A percentile compares a stretch with the other conserved stretches of the same genome.
phyloP scores from a whole-genome alignment of 1,140 invertebrate genomes.

The Meloidogyne chitwoodi region DNA sequence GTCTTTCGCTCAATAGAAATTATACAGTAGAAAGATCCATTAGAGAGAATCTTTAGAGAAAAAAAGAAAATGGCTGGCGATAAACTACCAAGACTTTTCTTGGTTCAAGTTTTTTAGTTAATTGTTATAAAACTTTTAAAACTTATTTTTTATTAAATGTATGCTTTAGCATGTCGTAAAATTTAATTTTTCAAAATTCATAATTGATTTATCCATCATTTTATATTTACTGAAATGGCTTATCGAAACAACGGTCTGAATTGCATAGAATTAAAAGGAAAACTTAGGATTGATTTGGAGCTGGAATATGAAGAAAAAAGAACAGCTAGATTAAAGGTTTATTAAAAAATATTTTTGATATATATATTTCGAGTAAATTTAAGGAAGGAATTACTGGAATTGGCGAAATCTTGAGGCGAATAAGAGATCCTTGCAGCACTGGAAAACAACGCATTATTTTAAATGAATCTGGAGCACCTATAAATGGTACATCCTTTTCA shows the following conservation, averaged over 20 bases:
- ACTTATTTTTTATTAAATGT: no score
- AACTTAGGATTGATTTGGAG: slow-evolving; percentile 24
- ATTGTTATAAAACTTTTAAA: no score
- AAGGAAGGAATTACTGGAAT: slow-evolving; percentile 27
- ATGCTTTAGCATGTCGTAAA: not conserved
- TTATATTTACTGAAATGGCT: not conserved
- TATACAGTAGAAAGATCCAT: no score
- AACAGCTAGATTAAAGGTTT: slow-evolving; percentile 1
- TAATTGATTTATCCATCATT: not conserved
- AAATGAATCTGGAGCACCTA: slow-evolving; percentile 29
- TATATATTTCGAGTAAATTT: not conserved
- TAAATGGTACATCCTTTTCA: slow-evolving; percentile 25
- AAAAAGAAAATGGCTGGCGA: no score
- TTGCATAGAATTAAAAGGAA: slow-evolving; percentile 31
- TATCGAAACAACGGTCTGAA: slow-evolving; percentile 18
- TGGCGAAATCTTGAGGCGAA: not conserved
- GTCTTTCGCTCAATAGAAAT: no score
- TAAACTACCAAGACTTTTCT: no score
- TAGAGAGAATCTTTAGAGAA: no score
- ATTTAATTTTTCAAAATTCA: not conserved
- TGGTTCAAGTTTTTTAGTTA: no score
- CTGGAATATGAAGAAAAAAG: slow-evolving; percentile 22
- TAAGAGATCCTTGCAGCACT: not conserved
- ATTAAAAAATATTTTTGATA: slow-evolving; percentile 4
- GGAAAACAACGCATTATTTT: slow-evolving; percentile 33